A percentile compares a stretch with the other conserved stretches of the same genome.
Conservation (phyloP, 2,888 invertebrate species). For the Caenorhabditis sp. region DNA sequence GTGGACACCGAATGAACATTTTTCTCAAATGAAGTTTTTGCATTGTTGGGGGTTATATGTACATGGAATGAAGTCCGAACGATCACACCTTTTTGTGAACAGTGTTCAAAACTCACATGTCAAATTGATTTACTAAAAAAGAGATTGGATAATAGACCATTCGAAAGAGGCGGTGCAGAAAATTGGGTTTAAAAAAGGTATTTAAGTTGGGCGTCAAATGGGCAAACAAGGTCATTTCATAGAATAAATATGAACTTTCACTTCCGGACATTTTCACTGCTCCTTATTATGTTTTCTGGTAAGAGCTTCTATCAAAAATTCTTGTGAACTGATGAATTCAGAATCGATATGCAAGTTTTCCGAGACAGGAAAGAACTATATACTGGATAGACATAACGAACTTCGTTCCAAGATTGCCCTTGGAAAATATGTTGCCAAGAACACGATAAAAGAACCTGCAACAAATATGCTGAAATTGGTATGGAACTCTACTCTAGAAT, state of each 20-base stretch:
- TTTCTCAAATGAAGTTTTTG: conserved; percentile 8
- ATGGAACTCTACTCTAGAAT: conserved; percentile 18
- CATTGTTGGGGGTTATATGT: neutral
- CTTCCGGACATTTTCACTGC: conserved; percentile 11
- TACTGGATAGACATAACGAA: conserved; percentile 35
- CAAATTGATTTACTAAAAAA: conserved; percentile 3
- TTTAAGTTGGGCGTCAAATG: conserved; percentile 12
- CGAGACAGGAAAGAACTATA: conserved; percentile 10
- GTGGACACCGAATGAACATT: conserved; percentile 16
- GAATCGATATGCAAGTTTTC: conserved; percentile 6
- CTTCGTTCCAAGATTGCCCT: conserved; percentile 31
- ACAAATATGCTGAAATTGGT: conserved; percentile 35
- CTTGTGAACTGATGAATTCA: neutral
- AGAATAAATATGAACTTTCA: conserved; percentile 23
- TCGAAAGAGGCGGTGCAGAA: neutral
- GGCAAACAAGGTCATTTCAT: conserved; percentile 16
- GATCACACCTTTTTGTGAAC: neutral
- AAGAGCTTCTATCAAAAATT: neutral
- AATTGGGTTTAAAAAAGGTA: conserved; percentile 14
- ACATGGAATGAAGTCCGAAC: neutral
- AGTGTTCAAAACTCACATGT: neutral
- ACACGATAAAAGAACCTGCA: conserved; percentile 7
- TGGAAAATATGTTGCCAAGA: conserved; percentile 10
- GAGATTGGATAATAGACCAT: conserved; percentile 21
- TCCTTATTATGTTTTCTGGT: conserved; percentile 14